Evolutionary conservation across 1,140 invertebrate species (phyloP), one percentile per base, ranked within the genome.

Genomic region (Brachionus sp.): DNA sequence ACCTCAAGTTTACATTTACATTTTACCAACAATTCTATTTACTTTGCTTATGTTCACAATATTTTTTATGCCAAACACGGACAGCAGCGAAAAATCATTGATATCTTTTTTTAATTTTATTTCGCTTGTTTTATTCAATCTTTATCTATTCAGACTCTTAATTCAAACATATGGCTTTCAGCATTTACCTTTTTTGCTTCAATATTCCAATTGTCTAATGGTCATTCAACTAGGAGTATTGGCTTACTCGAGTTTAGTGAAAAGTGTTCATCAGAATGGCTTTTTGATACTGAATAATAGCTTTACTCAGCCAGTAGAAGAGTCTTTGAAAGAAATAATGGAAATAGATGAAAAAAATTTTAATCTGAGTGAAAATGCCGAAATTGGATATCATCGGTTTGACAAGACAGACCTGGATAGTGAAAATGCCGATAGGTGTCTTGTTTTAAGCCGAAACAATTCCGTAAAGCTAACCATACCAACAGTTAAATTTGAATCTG

Each of bases 141-240:
- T 80, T 37, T 80, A 80, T 33, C 53, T 62, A 12, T 80, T 80
- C 33, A 57, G 35, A 23, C 33, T 80, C 12, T 33, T 80, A 19
- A 66, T 80, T n/a, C 57, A 80, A 29, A 35, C 77, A 25, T 80
- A 80, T 44, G 77, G 50, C 23, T 80, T 80, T 80, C 16, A 23
- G 5, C 50, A 80, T 23, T n/a, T 80, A 35, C 77, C 77, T 39
- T 25, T 80, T 16, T 29, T 80, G 7, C 29, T 80, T 19, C 77
- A 80, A 62, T 80, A 80, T 33, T 80, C 77, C 53, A 80, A 80
- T 37, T 80, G 46, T 37, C 29, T 80, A 12, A 80, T 80, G 77
- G 33, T 80, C 50, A 80, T 80, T 44, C 77, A 80, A 80, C 25
- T 80, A 10, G 77, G 77, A 3, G 77, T 80, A 29, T 44, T 80